Conservation (phyloP, 2,113 vertebrate species). For the Trogon melanurus region DNA sequence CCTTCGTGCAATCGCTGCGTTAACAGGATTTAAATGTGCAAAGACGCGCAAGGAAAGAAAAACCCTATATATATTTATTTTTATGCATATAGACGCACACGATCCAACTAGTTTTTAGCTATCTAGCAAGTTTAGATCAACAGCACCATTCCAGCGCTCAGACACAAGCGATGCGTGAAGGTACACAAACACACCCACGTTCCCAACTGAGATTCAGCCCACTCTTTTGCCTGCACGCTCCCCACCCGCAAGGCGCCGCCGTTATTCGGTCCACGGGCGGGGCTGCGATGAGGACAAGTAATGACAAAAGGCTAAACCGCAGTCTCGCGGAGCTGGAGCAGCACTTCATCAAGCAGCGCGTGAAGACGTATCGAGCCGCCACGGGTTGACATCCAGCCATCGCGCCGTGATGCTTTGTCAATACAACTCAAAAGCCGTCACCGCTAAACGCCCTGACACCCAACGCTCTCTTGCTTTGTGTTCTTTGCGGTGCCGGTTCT, state of each 20-base stretch:
- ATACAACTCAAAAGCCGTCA: background rate
- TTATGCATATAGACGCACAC: background rate
- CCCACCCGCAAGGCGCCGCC: accelerated
- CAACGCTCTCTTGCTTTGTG: background rate
- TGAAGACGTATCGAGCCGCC: background rate
- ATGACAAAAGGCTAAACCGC: accelerated
- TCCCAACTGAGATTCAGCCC: background rate
- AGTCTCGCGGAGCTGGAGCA: background rate
- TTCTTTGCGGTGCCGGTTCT: background rate
- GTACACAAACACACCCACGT: accelerated
- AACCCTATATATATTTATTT: too few relatives aligned
- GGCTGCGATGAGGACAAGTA: background rate
- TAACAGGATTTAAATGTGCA: background rate
- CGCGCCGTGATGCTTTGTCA: background rate
- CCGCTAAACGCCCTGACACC: background rate
- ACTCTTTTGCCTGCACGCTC: background rate
- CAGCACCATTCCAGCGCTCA: background rate
- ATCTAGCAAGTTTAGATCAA: background rate
- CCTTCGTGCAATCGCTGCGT: background rate
- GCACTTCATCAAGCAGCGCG: background rate
- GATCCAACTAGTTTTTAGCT: background rate
- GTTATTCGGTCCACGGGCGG: background rate
- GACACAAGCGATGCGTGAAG: accelerated
- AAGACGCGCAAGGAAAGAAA: background rate
- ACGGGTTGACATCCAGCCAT: background rate